These are phyloP conservation scores for Ochropleura plecta DNA, from an alignment of 2,888 invertebrate genomes.

Conservation along the genomic window DNA sequence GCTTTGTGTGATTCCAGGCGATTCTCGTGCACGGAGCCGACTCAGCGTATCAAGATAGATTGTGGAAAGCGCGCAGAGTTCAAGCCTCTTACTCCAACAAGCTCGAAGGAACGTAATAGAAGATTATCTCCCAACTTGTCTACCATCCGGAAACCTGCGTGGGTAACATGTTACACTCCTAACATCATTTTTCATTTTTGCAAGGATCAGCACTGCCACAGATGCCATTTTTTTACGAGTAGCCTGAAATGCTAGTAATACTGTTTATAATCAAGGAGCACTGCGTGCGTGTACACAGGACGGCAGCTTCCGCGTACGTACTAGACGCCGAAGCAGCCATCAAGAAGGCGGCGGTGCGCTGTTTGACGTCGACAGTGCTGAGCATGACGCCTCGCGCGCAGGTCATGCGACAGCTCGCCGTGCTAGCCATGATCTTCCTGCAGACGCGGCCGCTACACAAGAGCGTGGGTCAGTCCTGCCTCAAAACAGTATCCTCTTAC, in stretches of 20 bases:
- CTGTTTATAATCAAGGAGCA: not conserved
- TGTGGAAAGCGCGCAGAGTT: conserved; percentile 80
- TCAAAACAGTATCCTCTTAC: conserved; percentile 1
- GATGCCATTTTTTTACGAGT: not conserved
- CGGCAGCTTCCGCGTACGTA: conserved; percentile 64
- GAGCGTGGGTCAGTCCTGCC: conserved; percentile 72
- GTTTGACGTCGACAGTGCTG: conserved; percentile 79
- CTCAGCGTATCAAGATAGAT: conserved; percentile 89
- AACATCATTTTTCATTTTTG: not conserved
- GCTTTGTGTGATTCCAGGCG: conserved; percentile 71
- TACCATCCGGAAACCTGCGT: conserved; percentile 74
- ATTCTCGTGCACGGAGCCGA: conserved; percentile 90
- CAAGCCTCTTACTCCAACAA: not conserved
- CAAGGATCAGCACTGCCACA: not conserved
- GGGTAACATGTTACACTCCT: not conserved
- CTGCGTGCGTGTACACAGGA: conserved; percentile 33
- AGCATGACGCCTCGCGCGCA: conserved; percentile 81
- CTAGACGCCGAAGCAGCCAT: conserved; percentile 72
- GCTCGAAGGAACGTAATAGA: not conserved
- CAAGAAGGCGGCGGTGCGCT: conserved; percentile 81
- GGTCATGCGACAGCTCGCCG: conserved; percentile 88
- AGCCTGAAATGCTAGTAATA: not conserved
- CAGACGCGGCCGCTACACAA: conserved; percentile 84
- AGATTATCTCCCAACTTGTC: conserved; percentile 44
- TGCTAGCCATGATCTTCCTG: conserved; percentile 93